These are phyloP conservation scores for Rhinogobius similis DNA, from an alignment of 2,113 vertebrate genomes.

Conservation along the genomic window DNA sequence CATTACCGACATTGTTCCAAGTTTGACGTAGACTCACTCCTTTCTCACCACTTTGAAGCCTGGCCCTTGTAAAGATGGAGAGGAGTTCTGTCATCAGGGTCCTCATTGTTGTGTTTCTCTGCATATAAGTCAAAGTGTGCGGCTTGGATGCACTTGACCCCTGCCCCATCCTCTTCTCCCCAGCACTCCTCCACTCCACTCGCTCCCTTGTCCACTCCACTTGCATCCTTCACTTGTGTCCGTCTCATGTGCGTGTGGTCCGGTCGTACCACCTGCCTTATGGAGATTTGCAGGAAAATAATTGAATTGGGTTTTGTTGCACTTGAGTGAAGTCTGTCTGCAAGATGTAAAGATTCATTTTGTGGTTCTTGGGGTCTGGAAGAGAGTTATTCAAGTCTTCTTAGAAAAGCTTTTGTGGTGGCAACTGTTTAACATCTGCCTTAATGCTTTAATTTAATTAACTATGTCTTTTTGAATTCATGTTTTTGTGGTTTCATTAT, in stretches of 20 bases:
- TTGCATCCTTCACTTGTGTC: constrained; percentile 33
- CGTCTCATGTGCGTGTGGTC: constrained; percentile 41
- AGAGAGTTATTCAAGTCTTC: constrained; percentile 19
- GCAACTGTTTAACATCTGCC: constrained; percentile 5
- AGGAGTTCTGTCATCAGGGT: constrained; percentile 39
- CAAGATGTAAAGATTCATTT: constrained; percentile 21
- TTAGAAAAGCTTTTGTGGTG: constrained; percentile 8
- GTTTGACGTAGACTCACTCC: not conserved
- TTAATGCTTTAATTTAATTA: not conserved
- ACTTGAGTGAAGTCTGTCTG: constrained; percentile 24
- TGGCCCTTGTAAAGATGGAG: constrained; percentile 37
- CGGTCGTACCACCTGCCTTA: constrained; percentile 41
- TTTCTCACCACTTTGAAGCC: constrained; percentile 26
- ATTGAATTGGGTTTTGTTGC: constrained; percentile 31
- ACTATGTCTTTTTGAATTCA: not conserved
- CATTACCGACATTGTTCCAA: not conserved
- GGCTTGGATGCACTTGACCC: constrained; percentile 71
- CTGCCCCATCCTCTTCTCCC: constrained; percentile 61
- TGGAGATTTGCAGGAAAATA: constrained; percentile 24
- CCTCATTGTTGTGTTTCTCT: constrained; percentile 59
- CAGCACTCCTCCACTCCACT: constrained; percentile 56
- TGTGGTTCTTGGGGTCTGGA: constrained; percentile 25
- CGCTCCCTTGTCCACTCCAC: constrained; percentile 36
- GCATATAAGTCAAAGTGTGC: constrained; percentile 67
- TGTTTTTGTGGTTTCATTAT: too few species aligned